Base-by-base conservation (phyloP, 1,140 invertebrate genomes). In the Belonocnema kinseyi region DNA sequence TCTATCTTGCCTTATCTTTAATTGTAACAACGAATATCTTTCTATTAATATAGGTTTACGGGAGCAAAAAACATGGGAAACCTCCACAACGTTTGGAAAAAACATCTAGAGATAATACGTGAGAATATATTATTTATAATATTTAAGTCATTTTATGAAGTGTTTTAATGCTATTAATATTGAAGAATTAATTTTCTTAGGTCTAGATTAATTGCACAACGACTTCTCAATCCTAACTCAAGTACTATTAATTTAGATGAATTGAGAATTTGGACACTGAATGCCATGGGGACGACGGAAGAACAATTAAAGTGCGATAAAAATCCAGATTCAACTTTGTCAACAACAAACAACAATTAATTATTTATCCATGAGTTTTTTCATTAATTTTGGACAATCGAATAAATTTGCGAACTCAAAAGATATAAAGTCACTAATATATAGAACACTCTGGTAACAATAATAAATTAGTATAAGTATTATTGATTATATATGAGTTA, bases 201-300 rank as follows among this genome's bases (percentile, higher is more conserved):
- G n/a, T 40, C 61, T n/a, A 12, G 40, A 16, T 66, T 66, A 21
- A 66, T 66, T 33, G 14, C 40, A 7, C 33, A 66, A 5, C 33
- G 61, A 40, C 33, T 66, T 8, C 2, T 40, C 6, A 66, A 66
- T n/a, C 26, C 61, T 33, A 66, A 66, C 26, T 4, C 33, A 33
- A 66, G 14, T 66, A 7, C 33, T 14, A 66, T 66, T 40, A 66
- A 66, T 66, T 66, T 66, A 66, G 61, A 66, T 14, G 61, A 66
- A n/a, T 66, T 66, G 26, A 66, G 40, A 66, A 46, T 40, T 66
- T 66, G 61, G 61, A 46, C 61, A 14, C 14, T 66, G 26, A 33
- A 66, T 66, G 14, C 10, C 8, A 46, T 66, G 14, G 61, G 61
- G 7, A 40, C 26, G 2, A 46, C 61, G 6, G 26, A 66, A 7